Conservation (phyloP, 2,797 vertebrate species). For the Synanceia verrucosa region DNA sequence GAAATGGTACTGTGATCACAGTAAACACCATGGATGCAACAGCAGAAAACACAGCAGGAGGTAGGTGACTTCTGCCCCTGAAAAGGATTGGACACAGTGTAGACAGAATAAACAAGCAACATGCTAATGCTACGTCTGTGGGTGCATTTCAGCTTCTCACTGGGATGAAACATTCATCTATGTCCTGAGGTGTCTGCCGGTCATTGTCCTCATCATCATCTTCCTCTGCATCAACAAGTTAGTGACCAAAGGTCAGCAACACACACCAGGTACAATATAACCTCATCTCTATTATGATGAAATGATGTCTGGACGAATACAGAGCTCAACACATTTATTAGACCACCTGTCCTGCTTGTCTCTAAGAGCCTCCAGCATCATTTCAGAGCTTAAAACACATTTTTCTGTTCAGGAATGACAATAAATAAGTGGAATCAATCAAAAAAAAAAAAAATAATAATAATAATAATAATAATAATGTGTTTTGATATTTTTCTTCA, state of each 20-base stretch:
- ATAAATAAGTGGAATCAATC: too few relatives aligned
- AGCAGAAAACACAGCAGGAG: accelerated
- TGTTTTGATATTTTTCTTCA: too few relatives aligned
- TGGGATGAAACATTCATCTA: accelerated
- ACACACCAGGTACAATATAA: neutral
- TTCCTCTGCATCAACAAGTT: neutral
- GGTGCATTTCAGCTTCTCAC: neutral
- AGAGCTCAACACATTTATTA: too few relatives aligned
- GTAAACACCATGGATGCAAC: neutral
- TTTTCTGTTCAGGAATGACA: too few relatives aligned
- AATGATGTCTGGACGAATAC: neutral
- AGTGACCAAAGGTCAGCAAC: neutral
- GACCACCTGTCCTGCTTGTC: too few relatives aligned
- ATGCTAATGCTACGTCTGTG: neutral
- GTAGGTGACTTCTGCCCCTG: too few relatives aligned
- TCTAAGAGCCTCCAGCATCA: too few relatives aligned
- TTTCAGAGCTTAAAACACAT: too few relatives aligned
- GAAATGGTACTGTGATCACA: conserved; percentile 69
- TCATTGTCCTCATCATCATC: neutral
- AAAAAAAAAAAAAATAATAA: too few relatives aligned
- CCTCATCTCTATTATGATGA: neutral
- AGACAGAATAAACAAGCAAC: too few relatives aligned
- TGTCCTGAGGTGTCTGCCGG: conserved; percentile 16
- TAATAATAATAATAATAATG: too few relatives aligned
- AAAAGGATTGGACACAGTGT: too few relatives aligned